Evolutionary conservation across 2,113 vertebrate genomes (phyloP).

Genomic region (Apistogramma diplotaenia): DNA sequence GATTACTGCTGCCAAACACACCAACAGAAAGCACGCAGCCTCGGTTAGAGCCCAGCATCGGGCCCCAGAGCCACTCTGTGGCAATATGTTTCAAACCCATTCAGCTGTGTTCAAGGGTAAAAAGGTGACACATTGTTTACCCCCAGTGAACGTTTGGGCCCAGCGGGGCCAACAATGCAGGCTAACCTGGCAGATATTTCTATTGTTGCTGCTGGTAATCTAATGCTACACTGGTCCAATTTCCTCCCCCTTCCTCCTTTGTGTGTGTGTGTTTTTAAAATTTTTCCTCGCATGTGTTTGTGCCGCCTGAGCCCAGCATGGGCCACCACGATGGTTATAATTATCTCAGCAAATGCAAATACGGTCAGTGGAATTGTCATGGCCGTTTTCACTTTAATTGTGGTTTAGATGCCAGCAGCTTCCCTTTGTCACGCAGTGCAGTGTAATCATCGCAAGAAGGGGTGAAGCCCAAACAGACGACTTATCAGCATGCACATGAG

Average conservation of each 20-base stretch:
- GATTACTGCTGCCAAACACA: background rate
- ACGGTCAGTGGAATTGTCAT: slow-evolving; percentile 37
- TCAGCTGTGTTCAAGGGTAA: slow-evolving; percentile 7
- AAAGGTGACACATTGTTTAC: slow-evolving; percentile 4
- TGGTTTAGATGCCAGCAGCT: slow-evolving; percentile 31
- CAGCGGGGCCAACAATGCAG: background rate
- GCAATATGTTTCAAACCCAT: slow-evolving; percentile 8
- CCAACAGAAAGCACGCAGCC: background rate
- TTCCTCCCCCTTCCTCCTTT: background rate
- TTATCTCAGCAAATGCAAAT: slow-evolving; percentile 49
- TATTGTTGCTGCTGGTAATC: slow-evolving; percentile 7
- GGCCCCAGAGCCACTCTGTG: background rate
- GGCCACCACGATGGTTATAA: slow-evolving; percentile 17
- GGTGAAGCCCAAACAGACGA: background rate
- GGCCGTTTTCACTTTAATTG: slow-evolving; percentile 47
- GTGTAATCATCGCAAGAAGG: slow-evolving; percentile 16
- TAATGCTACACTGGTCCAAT: background rate
- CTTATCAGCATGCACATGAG: slow-evolving; percentile 10
- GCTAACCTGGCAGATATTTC: slow-evolving; percentile 11
- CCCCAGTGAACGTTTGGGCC: background rate
- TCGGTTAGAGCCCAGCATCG: background rate
- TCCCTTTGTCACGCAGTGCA: slow-evolving; percentile 11
- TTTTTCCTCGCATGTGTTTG: background rate
- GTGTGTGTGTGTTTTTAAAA: background rate
- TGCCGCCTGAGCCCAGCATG: background rate